phyloP scores from a whole-genome alignment of 1,140 invertebrate species.

The Chionoecetes opilio region DNA sequence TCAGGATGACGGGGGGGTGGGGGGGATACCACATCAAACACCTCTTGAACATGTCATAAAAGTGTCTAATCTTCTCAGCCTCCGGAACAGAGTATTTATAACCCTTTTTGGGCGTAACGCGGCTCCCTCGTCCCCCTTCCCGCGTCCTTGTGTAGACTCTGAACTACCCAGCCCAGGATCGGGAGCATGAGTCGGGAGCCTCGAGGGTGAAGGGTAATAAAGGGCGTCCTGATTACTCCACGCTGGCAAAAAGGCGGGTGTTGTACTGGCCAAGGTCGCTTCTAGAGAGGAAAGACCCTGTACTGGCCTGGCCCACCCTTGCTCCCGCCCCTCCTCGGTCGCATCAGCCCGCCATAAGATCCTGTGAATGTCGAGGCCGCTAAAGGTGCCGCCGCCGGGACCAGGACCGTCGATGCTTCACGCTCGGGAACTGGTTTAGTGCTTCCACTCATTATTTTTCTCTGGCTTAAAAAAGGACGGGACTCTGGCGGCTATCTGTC shows the following conservation, averaged over 20 bases:
- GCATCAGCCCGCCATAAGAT: not conserved
- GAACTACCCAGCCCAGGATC: not conserved
- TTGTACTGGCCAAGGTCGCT: not conserved
- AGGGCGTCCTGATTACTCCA: not conserved
- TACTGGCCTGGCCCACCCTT: not conserved
- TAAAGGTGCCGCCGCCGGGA: not conserved
- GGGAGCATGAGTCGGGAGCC: not conserved
- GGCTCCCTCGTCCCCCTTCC: not conserved
- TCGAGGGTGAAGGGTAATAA: not conserved
- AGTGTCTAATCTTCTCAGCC: constrained; percentile 14
- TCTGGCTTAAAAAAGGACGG: not conserved
- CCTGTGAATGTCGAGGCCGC: not conserved
- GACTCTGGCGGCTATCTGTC: not conserved
- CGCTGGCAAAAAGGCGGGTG: not conserved
- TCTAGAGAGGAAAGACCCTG: too few relatives aligned
- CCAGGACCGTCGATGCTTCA: not conserved
- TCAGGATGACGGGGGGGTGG: not conserved
- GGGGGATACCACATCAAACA: not conserved
- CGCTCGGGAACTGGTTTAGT: constrained; percentile 11
- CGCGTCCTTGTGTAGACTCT: too few relatives aligned
- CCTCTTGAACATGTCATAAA: constrained; percentile 29
- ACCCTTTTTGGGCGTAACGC: not conserved
- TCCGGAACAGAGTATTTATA: constrained; percentile 20
- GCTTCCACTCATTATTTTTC: not conserved
- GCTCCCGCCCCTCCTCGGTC: not conserved